phyloP scores from a whole-genome alignment of 2,888 invertebrate genomes.

The Trypoxylon attenuatum region DNA sequence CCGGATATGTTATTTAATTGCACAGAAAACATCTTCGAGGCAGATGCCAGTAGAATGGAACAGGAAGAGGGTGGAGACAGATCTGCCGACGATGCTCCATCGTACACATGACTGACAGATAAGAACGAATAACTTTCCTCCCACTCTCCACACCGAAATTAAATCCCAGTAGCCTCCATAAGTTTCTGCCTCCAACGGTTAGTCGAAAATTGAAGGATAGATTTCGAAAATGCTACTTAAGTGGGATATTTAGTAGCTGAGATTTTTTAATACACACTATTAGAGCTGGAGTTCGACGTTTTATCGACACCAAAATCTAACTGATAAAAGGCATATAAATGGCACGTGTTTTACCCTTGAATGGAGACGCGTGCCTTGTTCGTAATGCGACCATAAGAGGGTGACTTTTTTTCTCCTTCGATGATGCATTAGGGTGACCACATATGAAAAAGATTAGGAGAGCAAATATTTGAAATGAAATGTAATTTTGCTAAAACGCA shows the following conservation, averaged over 20 bases:
- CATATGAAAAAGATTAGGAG: no score
- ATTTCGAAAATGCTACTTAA: no score
- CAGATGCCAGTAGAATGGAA: constrained; percentile 38
- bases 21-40: constrained; percentile 39
- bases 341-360: constrained; percentile 42
- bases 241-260: no score
- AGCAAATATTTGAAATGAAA: no score
- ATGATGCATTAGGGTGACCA: constrained; percentile 36
- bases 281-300: constrained; percentile 30
- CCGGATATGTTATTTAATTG: constrained; percentile 23
- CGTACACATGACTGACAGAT: constrained; percentile 24
- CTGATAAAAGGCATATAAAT: constrained; percentile 46
- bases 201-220: no score
- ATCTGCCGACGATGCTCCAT: constrained; percentile 25
- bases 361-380: constrained; percentile 45
- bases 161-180: no score
- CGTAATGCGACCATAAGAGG: constrained; percentile 24
- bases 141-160: constrained; percentile 12
- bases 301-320: constrained; percentile 44
- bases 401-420: constrained; percentile 29
- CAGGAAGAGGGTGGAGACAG: constrained; percentile 47
- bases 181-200: no score
- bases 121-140: constrained; percentile 13
- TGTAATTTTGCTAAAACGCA: no score
- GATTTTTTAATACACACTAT: constrained; percentile 34